Conservation (phyloP, 2,797 vertebrate species). For the Sebastes hubbsi region DNA sequence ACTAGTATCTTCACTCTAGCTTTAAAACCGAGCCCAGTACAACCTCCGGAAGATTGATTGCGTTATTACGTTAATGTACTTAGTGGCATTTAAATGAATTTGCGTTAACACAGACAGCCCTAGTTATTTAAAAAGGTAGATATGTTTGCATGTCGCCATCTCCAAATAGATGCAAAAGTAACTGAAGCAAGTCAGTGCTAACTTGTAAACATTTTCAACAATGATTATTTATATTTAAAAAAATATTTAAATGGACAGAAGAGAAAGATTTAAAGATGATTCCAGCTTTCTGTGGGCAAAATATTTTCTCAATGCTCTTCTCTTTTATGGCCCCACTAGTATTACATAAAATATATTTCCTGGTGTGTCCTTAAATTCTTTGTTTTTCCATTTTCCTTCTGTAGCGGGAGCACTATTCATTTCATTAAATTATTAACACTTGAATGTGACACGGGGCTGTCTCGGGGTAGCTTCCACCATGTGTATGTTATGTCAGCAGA, state of each 20-base stretch:
- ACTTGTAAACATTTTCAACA: not conserved
- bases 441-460: constrained; percentile 24
- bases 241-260: not conserved
- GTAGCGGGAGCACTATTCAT: not conserved
- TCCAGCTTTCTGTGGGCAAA: not conserved
- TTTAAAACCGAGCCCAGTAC: no score
- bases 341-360: not conserved
- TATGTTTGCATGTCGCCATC: not conserved
- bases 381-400: constrained; percentile 7
- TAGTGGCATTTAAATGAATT: not conserved
- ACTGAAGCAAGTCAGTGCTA: not conserved
- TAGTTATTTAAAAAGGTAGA: not conserved
- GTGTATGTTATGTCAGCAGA: constrained; percentile 38
- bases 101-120: not conserved
- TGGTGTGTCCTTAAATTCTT: not conserved
- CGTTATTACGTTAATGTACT: no score
- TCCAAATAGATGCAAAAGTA: not conserved
- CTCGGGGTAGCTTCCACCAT: not conserved
- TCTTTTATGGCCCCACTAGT: not conserved
- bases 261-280: not conserved
- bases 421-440: constrained; percentile 39
- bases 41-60: no score
- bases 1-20: no score
- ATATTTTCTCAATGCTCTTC: not conserved
- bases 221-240: not conserved